phyloP scores from a whole-genome alignment of 2,888 invertebrate genomes.

The Andrena hattorfiana region DNA sequence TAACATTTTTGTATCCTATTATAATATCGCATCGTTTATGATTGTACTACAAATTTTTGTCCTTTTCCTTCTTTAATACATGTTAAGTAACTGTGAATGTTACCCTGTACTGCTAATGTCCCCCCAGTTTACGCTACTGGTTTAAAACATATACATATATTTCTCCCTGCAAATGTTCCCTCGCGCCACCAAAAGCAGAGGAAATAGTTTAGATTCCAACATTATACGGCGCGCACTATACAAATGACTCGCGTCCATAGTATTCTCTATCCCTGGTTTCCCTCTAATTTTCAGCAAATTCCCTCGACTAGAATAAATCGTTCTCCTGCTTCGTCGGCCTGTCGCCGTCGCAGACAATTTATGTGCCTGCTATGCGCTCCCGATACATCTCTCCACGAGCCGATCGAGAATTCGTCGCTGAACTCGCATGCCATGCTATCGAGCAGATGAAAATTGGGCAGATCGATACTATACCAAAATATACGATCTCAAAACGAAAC shows the following conservation, averaged over 20 bases:
- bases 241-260: constrained; percentile 20
- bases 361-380: constrained; percentile 38
- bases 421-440: constrained; percentile 72
- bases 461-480: constrained; percentile 48
- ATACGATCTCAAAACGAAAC: constrained; percentile 34
- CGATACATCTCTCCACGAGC: constrained; percentile 32
- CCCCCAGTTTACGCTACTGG: too few species aligned
- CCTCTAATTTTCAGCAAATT: constrained; percentile 44
- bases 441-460: constrained; percentile 63
- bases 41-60: too few species aligned
- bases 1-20: too few species aligned
- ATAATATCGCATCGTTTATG: too few species aligned
- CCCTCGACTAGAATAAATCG: constrained; percentile 26
- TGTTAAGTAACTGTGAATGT: too few species aligned
- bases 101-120: too few species aligned
- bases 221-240: background rate
- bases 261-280: constrained; percentile 23
- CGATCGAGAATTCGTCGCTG: constrained; percentile 33
- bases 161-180: background rate
- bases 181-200: background rate
- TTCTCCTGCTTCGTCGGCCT: background rate
- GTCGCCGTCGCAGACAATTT: constrained; percentile 33
- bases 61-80: too few species aligned
- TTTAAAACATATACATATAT: background rate
- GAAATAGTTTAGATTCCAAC: constrained; percentile 13